Base-by-base conservation (phyloP, 2,888 invertebrate species). In the Drosophila differens region DNA sequence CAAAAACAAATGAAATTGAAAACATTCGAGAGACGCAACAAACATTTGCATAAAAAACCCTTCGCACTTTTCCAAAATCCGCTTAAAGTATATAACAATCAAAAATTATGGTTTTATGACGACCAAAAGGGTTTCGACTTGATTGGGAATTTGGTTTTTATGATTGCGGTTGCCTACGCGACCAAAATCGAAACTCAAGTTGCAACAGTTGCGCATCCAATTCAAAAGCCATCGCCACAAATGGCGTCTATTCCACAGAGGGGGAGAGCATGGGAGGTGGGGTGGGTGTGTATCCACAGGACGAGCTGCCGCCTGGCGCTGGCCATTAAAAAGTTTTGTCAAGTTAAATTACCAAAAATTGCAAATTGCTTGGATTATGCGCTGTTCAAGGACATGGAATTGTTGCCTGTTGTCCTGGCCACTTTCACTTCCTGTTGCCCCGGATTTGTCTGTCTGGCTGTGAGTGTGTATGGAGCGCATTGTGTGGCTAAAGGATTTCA, bases 291-390 rank as follows among this genome's bases (percentile, higher is more conserved):
- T 47, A 53, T 53, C 44, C 79, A 69, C n/a, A 33, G 55, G 58
- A 35, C 62, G 62, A 59, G n/a, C 39, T 59, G 65, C 68, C 55
- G 64, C 47, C 59, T 74, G 83, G 53, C 83, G 72, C 71, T 80
- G 84, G 72, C 90, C 81, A 88, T 88, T 88, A 86, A 83, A 87
- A 91, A 89, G 83, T 89, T 89, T 89, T 90, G 85, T 85, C 89
- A 90, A 88, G 91, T 89, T 89, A 90, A 91, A 92, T 92, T 92
- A 88, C 91, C 92, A 91, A 92, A 92, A 91, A 91, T 91, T 91
- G 92, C 91, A 92, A 92, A 92, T 92, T 92, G 91, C 83, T 89
- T 81, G 91, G 91, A 91, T 90, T 88, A 86, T 82, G 79, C 74
- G 80, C 65, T 70, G 76, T 81, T 71, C 80, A 85, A 83, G 84